Evolutionary conservation across 1,140 invertebrate species (phyloP).

Genomic region (Sinella curviseta): DNA sequence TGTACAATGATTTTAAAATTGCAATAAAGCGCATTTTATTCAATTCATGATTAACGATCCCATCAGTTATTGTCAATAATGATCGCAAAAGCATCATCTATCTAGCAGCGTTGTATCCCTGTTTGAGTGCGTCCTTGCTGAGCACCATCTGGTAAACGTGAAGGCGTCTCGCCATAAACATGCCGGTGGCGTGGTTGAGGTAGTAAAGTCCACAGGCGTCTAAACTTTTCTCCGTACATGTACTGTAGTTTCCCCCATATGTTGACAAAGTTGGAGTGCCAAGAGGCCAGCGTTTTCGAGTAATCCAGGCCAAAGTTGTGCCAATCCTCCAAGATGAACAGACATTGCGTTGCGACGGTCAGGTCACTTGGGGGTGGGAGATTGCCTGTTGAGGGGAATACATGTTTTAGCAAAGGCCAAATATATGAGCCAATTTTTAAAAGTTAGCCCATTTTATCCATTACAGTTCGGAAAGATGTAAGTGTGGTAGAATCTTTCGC

Average conservation of each 20-base stretch:
- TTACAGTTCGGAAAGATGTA: not conserved
- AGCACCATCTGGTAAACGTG: not conserved
- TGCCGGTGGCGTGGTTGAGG: not conserved
- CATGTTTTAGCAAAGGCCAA: too few species aligned
- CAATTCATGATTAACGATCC: too few species aligned
- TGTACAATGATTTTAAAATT: too few species aligned
- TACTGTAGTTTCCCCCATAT: not conserved
- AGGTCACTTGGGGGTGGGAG: not conserved
- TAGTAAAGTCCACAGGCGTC: not conserved
- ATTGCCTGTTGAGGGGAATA: too few species aligned
- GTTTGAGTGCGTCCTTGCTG: not conserved
- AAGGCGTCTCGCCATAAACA: not conserved
- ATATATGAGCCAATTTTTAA: too few species aligned
- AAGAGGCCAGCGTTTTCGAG: not conserved
- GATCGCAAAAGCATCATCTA: too few species aligned
- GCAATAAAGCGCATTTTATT: too few species aligned
- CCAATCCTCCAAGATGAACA: not conserved
- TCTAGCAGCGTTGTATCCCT: not conserved
- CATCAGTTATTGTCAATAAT: too few species aligned
- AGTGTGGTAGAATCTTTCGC: not conserved
- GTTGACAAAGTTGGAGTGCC: not conserved
- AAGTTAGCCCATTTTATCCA: too few species aligned
- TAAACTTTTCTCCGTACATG: not conserved
- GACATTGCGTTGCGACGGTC: not conserved
- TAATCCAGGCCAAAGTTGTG: not conserved